phyloP scores from a whole-genome alignment of 2,888 invertebrate species.

The Apocheima hispidaria region DNA sequence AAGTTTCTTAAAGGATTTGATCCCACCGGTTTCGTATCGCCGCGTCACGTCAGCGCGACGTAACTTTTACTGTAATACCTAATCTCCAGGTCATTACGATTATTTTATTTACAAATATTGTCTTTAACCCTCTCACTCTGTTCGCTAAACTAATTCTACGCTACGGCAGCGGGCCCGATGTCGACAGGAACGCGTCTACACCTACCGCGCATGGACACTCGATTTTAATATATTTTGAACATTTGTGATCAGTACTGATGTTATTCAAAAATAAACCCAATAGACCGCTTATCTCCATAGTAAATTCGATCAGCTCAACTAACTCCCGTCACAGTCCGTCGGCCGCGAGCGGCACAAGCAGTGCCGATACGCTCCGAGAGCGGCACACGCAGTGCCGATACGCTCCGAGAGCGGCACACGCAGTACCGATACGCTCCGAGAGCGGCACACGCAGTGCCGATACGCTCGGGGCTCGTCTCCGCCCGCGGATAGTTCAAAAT shows the following conservation, averaged over 20 bases:
- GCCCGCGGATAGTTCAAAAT: conserved; percentile 61
- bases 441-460: neutral
- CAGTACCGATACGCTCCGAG: neutral
- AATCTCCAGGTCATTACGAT: conserved; percentile 81
- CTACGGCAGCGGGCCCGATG: conserved; percentile 81
- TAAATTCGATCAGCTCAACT: conserved; percentile 85
- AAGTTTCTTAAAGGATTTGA: conserved; percentile 87
- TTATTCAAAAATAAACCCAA: conserved; percentile 72
- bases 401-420: neutral
- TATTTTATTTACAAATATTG: conserved; percentile 87
- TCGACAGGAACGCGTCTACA: conserved; percentile 79
- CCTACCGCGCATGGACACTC: conserved; percentile 40
- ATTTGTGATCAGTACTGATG: conserved; percentile 74
- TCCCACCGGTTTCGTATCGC: conserved; percentile 85
- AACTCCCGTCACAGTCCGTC: conserved; percentile 59
- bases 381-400: too few species aligned
- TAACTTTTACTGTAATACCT: conserved; percentile 77
- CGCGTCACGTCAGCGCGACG: conserved; percentile 62
- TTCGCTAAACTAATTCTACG: conserved; percentile 82
- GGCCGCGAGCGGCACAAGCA: too few species aligned
- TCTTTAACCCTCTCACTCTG: conserved; percentile 87
- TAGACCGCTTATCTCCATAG: conserved; percentile 83
- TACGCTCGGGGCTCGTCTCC: conserved; percentile 58
- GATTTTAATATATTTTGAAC: conserved; percentile 66
- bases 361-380: too few species aligned